Conservation (phyloP, 1,140 invertebrate species). For the Nymphalis io region DNA sequence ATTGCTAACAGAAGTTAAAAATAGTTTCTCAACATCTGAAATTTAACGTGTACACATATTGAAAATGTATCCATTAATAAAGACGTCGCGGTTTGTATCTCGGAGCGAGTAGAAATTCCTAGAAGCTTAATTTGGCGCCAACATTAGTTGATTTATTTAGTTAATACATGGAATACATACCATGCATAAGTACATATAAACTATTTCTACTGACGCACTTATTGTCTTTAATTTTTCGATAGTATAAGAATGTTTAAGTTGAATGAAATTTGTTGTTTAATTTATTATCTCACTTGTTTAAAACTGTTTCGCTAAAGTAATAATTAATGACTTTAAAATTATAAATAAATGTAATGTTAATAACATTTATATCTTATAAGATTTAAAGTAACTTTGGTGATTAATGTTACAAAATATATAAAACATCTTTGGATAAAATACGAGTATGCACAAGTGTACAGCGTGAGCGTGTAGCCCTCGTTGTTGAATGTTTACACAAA, state of each 20-base stretch:
- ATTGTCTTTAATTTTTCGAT: too few relatives aligned
- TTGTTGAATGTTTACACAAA: conserved; percentile 3
- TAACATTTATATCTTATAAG: too few relatives aligned
- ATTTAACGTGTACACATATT: too few relatives aligned
- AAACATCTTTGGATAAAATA: background rate
- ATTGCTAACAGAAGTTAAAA: too few relatives aligned
- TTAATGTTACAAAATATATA: background rate
- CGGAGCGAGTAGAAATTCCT: background rate
- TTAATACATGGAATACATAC: background rate
- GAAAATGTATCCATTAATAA: background rate
- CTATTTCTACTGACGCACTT: too few relatives aligned
- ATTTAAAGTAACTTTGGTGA: too few relatives aligned
- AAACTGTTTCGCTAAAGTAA: background rate
- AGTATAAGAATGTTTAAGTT: background rate
- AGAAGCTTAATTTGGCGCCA: background rate
- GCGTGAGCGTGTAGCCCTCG: background rate
- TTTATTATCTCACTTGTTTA: background rate
- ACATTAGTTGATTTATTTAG: background rate
- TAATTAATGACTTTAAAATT: background rate
- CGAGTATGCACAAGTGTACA: conserved; percentile 6
- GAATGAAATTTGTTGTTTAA: background rate
- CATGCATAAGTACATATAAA: too few relatives aligned
- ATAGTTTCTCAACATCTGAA: too few relatives aligned
- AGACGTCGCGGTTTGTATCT: background rate
- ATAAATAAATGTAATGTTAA: background rate